Evolutionary conservation across 2,888 invertebrate genomes (phyloP).

Genomic region (Biston betularia): DNA sequence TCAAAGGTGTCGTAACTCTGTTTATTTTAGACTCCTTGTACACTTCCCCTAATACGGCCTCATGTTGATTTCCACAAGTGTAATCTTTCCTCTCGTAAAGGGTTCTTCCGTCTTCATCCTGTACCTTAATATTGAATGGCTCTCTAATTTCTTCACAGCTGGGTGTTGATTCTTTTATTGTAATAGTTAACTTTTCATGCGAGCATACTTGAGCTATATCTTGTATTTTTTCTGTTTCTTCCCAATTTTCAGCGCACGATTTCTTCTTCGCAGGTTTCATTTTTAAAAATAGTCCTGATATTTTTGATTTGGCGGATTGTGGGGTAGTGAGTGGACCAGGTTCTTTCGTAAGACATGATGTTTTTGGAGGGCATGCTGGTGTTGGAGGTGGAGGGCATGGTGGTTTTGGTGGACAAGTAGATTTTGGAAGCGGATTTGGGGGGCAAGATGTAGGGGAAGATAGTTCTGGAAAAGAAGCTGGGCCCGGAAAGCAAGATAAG

Average conservation of each 20-base stretch:
- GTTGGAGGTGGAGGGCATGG: neutral
- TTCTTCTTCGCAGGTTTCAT: constrained; percentile 52
- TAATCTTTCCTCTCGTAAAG: constrained; percentile 69
- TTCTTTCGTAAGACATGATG: neutral
- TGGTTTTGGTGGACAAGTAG: constrained; percentile 3
- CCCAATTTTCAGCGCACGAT: constrained; percentile 47
- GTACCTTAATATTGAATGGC: constrained; percentile 60
- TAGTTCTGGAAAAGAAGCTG: neutral
- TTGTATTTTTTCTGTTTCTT: constrained; percentile 24
- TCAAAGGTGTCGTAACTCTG: constrained; percentile 54
- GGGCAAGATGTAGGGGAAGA: neutral
- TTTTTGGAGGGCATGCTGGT: neutral
- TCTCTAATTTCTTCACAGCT: constrained; percentile 66
- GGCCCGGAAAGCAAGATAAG: neutral
- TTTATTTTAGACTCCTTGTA: constrained; percentile 60
- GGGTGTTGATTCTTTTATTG: constrained; percentile 54
- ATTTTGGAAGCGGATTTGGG: neutral
- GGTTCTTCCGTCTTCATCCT: constrained; percentile 67
- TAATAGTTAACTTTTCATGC: constrained; percentile 59
- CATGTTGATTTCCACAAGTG: constrained; percentile 37
- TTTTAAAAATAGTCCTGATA: constrained; percentile 57
- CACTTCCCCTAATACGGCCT: constrained; percentile 55
- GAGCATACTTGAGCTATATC: constrained; percentile 53
- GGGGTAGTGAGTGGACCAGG: neutral
- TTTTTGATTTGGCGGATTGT: constrained; percentile 30